Conservation (phyloP, 1,140 invertebrate genomes). For the Bombus waltoni region DNA sequence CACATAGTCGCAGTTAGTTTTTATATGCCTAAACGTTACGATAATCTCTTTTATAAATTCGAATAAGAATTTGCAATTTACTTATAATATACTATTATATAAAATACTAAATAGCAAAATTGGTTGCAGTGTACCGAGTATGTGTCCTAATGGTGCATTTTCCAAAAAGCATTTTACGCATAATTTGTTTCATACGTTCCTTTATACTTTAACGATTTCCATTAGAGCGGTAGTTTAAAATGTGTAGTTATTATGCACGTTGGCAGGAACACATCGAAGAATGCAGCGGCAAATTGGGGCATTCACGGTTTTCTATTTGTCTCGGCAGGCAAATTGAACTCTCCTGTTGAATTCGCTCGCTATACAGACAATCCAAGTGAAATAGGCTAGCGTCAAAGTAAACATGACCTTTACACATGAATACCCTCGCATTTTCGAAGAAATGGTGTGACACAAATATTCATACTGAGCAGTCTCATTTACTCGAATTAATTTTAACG, state of each 20-base stretch:
- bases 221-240: background rate
- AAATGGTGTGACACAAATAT: background rate
- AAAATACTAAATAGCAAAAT: too few species aligned
- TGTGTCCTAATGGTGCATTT: background rate
- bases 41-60: too few species aligned
- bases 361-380: background rate
- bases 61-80: too few species aligned
- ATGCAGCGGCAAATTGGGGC: background rate
- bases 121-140: too few species aligned
- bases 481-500: background rate
- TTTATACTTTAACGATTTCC: background rate
- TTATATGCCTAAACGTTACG: too few species aligned
- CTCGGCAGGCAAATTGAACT: background rate
- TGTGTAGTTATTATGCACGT: background rate
- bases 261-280: background rate
- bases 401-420: constrained; percentile 2
- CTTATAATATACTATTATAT: too few species aligned
- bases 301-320: background rate
- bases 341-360: constrained; percentile 32
- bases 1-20: too few species aligned
- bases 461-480: background rate
- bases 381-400: constrained; percentile 14
- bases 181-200: background rate
- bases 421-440: background rate
- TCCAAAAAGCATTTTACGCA: background rate